Evolutionary conservation across 2,888 invertebrate genomes (phyloP).

Genomic region (Ectemnius lituratus): DNA sequence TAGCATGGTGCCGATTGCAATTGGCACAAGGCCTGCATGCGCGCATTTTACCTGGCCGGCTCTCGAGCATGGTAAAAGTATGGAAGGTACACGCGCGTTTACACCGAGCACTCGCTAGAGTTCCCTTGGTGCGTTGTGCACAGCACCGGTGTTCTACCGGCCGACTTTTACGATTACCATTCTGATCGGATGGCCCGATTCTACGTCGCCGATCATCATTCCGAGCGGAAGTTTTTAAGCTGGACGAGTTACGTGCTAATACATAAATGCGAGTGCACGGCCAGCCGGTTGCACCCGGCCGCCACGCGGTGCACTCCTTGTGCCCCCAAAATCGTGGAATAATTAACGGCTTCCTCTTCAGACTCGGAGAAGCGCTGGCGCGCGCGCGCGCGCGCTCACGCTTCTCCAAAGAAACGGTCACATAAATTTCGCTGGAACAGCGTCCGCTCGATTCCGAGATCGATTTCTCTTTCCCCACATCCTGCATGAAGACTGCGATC

Average conservation of each 20-base stretch:
- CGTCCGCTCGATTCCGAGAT: too few relatives aligned
- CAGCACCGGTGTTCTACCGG: too few relatives aligned
- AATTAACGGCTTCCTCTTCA: too few relatives aligned
- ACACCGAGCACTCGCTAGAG: neutral
- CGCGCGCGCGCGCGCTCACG: neutral
- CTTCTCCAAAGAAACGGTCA: neutral
- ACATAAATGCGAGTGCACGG: neutral
- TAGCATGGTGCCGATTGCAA: conserved; percentile 60
- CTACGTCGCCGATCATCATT: conserved; percentile 25
- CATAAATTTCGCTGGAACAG: too few relatives aligned
- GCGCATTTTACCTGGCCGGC: conserved; percentile 51
- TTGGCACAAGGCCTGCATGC: conserved; percentile 69
- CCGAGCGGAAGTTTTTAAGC: conserved; percentile 28
- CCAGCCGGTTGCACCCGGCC: too few relatives aligned
- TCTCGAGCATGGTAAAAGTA: conserved; percentile 64
- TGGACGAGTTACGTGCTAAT: conserved; percentile 1
- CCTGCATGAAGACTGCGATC: too few relatives aligned
- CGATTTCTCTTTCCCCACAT: too few relatives aligned
- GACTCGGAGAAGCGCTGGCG: too few relatives aligned
- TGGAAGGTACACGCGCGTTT: conserved; percentile 41
- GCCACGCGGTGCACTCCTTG: too few relatives aligned
- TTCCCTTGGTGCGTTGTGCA: too few relatives aligned
- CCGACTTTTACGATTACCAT: conserved; percentile 47
- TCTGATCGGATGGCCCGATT: conserved; percentile 48
- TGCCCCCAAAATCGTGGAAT: too few relatives aligned